These are phyloP conservation scores for Oplegnathus fasciatus DNA, from an alignment of 2,113 vertebrate species.

Conservation along the genomic window DNA sequence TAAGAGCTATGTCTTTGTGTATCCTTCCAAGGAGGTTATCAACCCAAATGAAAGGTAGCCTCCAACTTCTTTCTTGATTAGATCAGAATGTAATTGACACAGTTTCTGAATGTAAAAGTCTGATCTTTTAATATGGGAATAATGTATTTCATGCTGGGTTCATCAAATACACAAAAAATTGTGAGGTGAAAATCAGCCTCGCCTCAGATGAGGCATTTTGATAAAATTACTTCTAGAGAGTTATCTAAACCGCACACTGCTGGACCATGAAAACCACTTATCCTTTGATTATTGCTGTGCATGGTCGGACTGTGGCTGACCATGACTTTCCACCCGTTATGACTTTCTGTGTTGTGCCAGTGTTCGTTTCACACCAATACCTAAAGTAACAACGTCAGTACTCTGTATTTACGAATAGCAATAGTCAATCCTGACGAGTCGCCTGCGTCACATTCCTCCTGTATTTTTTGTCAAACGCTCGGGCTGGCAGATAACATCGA, in stretches of 20 bases:
- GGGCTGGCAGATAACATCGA: constrained; percentile 4
- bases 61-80: constrained; percentile 60
- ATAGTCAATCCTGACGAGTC: neutral
- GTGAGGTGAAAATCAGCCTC: constrained; percentile 35
- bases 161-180: constrained; percentile 53
- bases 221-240: constrained; percentile 41
- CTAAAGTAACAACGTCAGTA: constrained; percentile 19
- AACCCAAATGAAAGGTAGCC: constrained; percentile 52
- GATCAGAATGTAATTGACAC: constrained; percentile 67
- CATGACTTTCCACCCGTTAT: neutral
- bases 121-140: constrained; percentile 54
- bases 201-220: constrained; percentile 43
- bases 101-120: constrained; percentile 24
- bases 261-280: constrained; percentile 43
- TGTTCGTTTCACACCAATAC: constrained; percentile 14
- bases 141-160: constrained; percentile 41
- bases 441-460: neutral
- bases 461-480: constrained; percentile 13
- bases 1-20: constrained; percentile 35
- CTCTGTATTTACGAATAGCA: constrained; percentile 24
- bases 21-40: constrained; percentile 65
- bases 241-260: constrained; percentile 34
- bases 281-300: constrained; percentile 32
- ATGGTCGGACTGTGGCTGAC: constrained; percentile 14
- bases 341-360: neutral